phyloP scores from a whole-genome alignment of 92 coral and sea anemone species.

The Palythoa caribaeorum region DNA sequence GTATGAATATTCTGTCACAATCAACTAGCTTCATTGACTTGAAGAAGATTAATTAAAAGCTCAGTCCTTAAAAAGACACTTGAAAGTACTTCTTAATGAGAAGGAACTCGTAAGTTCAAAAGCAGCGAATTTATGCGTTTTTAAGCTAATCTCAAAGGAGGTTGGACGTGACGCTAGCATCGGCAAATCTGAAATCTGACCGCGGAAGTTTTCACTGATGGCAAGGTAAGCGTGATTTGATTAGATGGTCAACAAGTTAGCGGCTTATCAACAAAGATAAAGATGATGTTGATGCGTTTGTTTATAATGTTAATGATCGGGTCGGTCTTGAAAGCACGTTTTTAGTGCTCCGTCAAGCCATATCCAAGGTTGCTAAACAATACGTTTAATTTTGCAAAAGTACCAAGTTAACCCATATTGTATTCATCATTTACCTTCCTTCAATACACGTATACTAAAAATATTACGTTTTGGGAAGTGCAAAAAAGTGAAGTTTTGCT shows the following conservation, averaged over 20 bases:
- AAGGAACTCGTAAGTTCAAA: not conserved
- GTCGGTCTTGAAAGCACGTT: too few species aligned
- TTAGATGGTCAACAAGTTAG: conserved; percentile 22
- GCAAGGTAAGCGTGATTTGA: not conserved
- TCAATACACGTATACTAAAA: too few species aligned
- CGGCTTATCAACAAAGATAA: not conserved
- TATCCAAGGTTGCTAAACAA: too few species aligned
- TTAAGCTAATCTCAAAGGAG: not conserved
- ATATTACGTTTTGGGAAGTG: too few species aligned
- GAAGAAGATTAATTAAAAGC: conserved; percentile 39
- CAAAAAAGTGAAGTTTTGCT: not conserved
- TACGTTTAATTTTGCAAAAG: too few species aligned
- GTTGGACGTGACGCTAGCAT: not conserved
- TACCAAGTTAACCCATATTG: too few species aligned
- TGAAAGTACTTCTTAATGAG: not conserved
- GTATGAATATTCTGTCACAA: conserved; percentile 20
- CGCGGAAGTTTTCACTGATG: not conserved
- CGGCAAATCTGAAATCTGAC: not conserved
- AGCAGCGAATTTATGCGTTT: conserved; percentile 13
- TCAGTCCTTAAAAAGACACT: conserved; percentile 32
- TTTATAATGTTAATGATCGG: too few species aligned
- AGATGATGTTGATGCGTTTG: too few species aligned
- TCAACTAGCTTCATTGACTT: conserved; percentile 27
- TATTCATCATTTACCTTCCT: too few species aligned
- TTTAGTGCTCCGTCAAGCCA: too few species aligned